A percentile compares a stretch with the other conserved stretches of the same genome.
phyloP scores from a whole-genome alignment of 1,140 invertebrate genomes.

The Drosophila teissieri region DNA sequence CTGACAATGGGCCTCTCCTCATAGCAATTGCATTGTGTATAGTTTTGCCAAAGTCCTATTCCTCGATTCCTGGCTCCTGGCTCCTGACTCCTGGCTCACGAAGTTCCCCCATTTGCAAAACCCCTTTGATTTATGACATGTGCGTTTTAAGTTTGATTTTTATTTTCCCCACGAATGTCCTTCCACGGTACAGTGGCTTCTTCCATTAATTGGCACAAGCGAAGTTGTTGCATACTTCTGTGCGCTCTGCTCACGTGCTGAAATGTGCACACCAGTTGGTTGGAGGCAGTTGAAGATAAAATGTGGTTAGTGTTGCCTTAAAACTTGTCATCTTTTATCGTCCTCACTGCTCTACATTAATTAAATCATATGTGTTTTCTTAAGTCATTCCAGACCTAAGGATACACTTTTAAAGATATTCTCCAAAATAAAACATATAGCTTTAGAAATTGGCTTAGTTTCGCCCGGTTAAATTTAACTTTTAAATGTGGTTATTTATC shows the following conservation, averaged over 20 bases:
- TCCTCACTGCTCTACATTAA: background rate
- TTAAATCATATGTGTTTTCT: background rate
- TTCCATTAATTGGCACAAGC: constrained; percentile 36
- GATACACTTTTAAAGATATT: too few relatives aligned
- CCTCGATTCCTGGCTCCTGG: background rate
- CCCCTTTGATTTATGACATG: constrained; percentile 77
- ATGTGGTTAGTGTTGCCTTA: background rate
- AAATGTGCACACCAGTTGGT: background rate
- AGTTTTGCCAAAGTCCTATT: constrained; percentile 43
- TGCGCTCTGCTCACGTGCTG: constrained; percentile 4
- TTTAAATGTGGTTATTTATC: too few relatives aligned
- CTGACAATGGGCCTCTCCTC: constrained; percentile 60
- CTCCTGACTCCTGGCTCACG: background rate
- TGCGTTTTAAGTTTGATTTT: constrained; percentile 77
- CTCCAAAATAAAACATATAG: too few relatives aligned
- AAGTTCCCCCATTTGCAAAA: constrained; percentile 36
- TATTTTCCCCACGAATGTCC: constrained; percentile 16
- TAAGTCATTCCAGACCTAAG: too few relatives aligned
- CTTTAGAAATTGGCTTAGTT: too few relatives aligned
- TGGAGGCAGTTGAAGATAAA: background rate
- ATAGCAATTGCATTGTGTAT: constrained; percentile 49
- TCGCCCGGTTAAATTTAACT: too few relatives aligned
- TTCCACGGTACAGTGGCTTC: constrained; percentile 42
- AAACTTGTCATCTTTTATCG: too few relatives aligned
- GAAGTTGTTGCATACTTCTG: constrained; percentile 32